These are phyloP conservation scores for Erebia ligea DNA, from an alignment of 2,888 invertebrate species.

Conservation along the genomic window DNA sequence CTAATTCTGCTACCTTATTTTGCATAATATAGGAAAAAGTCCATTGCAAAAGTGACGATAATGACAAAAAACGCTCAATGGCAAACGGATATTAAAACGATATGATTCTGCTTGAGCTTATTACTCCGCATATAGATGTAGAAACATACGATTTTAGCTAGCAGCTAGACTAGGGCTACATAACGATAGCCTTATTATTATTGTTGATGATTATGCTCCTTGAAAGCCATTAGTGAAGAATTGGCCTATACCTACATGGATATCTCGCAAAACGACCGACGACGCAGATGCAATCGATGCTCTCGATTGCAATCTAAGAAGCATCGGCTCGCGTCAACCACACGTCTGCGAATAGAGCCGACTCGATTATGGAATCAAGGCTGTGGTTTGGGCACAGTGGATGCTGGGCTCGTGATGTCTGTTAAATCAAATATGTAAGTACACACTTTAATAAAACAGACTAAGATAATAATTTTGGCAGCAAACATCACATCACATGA, in stretches of 20 bases:
- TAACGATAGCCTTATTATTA: too few relatives aligned
- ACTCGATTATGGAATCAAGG: conserved; percentile 31
- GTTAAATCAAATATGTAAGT: neutral
- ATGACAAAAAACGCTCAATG: too few relatives aligned
- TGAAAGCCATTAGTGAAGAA: conserved; percentile 1
- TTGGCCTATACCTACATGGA: neutral
- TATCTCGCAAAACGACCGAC: conserved; percentile 2
- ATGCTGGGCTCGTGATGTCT: neutral
- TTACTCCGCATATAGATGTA: too few relatives aligned
- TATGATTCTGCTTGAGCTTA: too few relatives aligned
- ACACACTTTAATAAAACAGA: neutral
- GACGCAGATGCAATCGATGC: conserved; percentile 15
- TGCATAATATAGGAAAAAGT: too few relatives aligned
- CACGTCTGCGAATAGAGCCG: conserved; percentile 22
- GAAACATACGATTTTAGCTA: too few relatives aligned
- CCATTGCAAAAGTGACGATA: too few relatives aligned
- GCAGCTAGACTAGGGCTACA: too few relatives aligned
- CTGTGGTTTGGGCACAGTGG: conserved; percentile 20
- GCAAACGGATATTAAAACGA: too few relatives aligned
- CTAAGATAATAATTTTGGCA: neutral
- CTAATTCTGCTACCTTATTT: too few relatives aligned
- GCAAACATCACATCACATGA: too few relatives aligned
- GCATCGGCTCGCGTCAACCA: conserved; percentile 14
- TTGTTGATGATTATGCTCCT: neutral
- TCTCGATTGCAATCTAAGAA: conserved; percentile 23